Conservation (phyloP, 2,797 vertebrate genomes). For the Sphaeramia orbicularis region DNA sequence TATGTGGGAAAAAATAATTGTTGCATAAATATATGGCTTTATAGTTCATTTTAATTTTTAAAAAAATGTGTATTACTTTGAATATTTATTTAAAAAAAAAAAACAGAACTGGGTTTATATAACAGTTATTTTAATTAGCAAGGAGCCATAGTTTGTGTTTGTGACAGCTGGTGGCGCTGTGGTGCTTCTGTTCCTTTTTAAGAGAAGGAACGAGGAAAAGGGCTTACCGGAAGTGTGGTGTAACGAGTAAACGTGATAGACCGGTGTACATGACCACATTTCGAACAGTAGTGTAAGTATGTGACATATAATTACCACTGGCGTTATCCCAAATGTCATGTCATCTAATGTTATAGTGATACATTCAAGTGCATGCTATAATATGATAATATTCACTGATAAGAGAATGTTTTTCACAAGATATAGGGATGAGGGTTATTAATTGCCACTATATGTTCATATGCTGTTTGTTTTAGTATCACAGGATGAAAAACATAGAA, state of each 20-base stretch:
- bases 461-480: no score
- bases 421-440: no score
- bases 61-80: rapidly evolving
- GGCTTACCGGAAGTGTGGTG: slow-evolving; percentile 19
- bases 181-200: neutral
- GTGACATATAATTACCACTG: neutral
- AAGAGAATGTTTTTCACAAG: no score
- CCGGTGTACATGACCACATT: neutral
- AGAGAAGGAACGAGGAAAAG: slow-evolving; percentile 40
- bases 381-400: no score
- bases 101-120: rapidly evolving
- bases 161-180: slow-evolving; percentile 47
- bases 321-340: neutral
- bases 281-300: slow-evolving; percentile 40
- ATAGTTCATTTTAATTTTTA: neutral
- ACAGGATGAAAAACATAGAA: no score
- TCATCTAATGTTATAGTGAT: neutral
- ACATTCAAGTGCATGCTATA: no score
- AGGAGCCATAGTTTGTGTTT: rapidly evolving
- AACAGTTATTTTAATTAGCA: neutral
- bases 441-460: no score
- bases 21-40: rapidly evolving
- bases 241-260: slow-evolving; percentile 33
- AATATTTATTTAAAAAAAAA: neutral
- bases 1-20: rapidly evolving